phyloP scores from a whole-genome alignment of 1,140 invertebrate genomes.

The Gyrodactylus bullatarudis region DNA sequence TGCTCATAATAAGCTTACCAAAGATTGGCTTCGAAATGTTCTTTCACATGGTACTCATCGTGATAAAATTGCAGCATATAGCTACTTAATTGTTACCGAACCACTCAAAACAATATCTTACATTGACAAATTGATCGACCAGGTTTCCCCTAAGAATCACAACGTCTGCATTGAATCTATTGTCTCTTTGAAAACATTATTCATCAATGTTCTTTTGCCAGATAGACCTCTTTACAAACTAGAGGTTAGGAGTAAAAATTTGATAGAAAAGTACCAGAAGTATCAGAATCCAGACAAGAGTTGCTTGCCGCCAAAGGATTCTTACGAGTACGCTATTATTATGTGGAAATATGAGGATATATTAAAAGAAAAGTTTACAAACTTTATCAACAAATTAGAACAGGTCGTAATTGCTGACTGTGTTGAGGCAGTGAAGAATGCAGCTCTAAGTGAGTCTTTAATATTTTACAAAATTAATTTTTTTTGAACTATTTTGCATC shows the following conservation, averaged over 20 bases:
- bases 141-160: neutral
- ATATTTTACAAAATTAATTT: neutral
- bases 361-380: neutral
- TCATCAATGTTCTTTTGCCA: neutral
- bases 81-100: neutral
- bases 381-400: neutral
- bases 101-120: neutral
- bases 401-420: neutral
- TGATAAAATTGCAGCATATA: neutral
- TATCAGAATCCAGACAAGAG: neutral
- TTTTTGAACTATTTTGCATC: too few species aligned
- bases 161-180: neutral
- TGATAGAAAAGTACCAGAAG: neutral
- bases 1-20: neutral
- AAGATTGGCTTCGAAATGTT: neutral
- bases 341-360: neutral
- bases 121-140: neutral
- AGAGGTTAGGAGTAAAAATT: neutral
- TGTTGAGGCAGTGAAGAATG: neutral
- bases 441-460: neutral
- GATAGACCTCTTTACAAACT: neutral
- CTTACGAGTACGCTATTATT: neutral
- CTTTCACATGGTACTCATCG: neutral
- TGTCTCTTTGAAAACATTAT: neutral
- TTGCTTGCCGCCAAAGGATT: neutral